Base-by-base conservation (phyloP, 2,113 vertebrate species). In the Brachirus orientalis region DNA sequence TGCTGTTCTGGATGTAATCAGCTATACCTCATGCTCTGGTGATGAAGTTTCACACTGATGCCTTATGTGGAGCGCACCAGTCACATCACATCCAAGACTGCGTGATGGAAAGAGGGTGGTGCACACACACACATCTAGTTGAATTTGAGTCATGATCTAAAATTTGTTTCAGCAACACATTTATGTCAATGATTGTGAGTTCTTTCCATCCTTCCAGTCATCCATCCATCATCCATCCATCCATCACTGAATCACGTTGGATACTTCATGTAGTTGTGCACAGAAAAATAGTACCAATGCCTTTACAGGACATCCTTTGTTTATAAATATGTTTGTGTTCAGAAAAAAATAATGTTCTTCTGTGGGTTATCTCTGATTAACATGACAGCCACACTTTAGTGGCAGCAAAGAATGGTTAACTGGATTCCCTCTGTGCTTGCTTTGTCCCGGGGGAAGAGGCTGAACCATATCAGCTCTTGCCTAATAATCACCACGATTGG, bases 391-490 rank as follows among this genome's bases (percentile, higher is more conserved):
- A 47, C 19, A 45, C 9, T 54, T 22, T 66, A 18, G 35, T 6
- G 4, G 52, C 44, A 53, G 53, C 7, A 17, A 35, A 37, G 12
- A 41, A 44, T 53, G 41, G 33, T 18, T 47, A 19, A n/a, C n/a
- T 41, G 41, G 22, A 77, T 38, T n/a, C n/a, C 45, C 63, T 64
- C 44, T 65, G 44, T 79, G 63, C 76, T 73, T 53, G 43, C 22
- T 54, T 80, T 78, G 84, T 86, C 87, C 87, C 80, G 38, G 84
- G 85, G 87, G 86, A 85, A 88, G 86, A 86, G 84, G 77, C 65
- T 60, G 69, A 82, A 81, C 79, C 67, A 47, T 72, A 77, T 76
- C 75, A 66, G 33, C 40, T 62, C 44, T 55, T 60, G 40, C 10
- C 80, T 63, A 66, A 79, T 72, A 61, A 83, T 63, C 54, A 69